These are phyloP conservation scores for Holothuria leucospilota DNA, from an alignment of 53 echinoderm and acorn worm species.

Conservation along the genomic window DNA sequence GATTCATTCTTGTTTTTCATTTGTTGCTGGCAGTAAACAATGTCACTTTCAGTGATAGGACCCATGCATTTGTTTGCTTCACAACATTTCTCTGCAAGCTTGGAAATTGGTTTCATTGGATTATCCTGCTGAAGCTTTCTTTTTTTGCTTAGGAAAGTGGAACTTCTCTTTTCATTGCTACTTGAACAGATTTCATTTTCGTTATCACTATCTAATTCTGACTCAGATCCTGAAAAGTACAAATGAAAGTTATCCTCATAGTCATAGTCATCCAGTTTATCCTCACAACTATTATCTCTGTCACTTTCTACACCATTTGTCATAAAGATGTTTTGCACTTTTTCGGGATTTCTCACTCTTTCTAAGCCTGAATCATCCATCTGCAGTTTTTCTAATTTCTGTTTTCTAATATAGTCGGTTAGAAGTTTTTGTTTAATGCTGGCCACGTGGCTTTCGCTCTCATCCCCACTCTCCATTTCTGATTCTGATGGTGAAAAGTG, in stretches of 20 bases:
- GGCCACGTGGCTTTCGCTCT: no score
- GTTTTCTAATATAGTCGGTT: no score
- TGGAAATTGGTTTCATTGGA: not conserved
- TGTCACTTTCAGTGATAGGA: slow-evolving; percentile 7
- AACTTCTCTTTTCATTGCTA: not conserved
- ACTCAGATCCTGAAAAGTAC: slow-evolving; percentile 23
- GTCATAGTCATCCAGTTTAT: no score
- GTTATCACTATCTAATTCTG: not conserved
- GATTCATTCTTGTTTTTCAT: slow-evolving; percentile 31
- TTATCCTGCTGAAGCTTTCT: not conserved
- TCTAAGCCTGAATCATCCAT: not conserved
- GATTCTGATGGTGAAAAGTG: no score
- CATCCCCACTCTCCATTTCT: no score
- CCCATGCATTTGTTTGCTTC: slow-evolving; percentile 25
- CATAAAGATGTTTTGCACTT: no score
- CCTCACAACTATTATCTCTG: no score
- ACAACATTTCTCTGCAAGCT: slow-evolving; percentile 23
- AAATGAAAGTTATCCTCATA: slow-evolving; percentile 9
- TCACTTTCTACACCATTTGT: no score
- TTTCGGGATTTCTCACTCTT: not conserved
- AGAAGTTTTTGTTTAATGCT: no score
- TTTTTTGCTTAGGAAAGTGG: no score
- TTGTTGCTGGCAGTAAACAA: slow-evolving; percentile 6
- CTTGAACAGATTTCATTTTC: not conserved
- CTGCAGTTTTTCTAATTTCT: no score